phyloP scores from a whole-genome alignment of 2,888 invertebrate genomes.

The Pristionchus entomophagus region DNA sequence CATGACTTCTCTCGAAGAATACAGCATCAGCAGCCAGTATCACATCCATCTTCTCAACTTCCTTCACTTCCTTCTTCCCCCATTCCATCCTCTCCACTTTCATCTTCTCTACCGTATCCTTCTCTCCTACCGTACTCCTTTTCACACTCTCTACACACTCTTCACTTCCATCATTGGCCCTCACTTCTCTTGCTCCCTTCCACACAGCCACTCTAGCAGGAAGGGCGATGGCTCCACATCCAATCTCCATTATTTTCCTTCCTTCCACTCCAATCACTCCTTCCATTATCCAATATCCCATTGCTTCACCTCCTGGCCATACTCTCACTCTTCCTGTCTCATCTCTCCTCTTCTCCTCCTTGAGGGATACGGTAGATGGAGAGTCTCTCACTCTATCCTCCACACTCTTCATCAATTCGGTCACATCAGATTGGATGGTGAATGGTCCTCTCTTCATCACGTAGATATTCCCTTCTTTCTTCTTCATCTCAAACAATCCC shows the following conservation, averaged over 20 bases:
- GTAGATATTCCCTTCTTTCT: background rate
- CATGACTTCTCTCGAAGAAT: conserved; percentile 57
- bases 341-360: conserved; percentile 52
- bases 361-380: background rate
- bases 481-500: conserved; percentile 19
- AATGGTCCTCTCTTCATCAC: conserved; percentile 12
- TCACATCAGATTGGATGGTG: background rate
- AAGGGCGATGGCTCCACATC: conserved; percentile 60
- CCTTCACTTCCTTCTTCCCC: conserved; percentile 16
- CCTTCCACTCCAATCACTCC: background rate
- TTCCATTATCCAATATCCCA: conserved; percentile 51
- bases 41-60: conserved; percentile 51
- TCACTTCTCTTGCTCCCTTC: conserved; percentile 45
- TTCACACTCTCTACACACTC: conserved; percentile 51
- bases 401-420: conserved; percentile 17
- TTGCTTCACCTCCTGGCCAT: conserved; percentile 64
- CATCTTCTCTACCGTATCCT: background rate
- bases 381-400: conserved; percentile 17
- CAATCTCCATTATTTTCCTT: conserved; percentile 56
- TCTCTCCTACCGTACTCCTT: conserved; percentile 4
- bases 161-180: conserved; percentile 61
- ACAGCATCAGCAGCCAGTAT: conserved; percentile 65
- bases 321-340: conserved; percentile 64
- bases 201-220: conserved; percentile 49
- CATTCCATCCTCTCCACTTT: conserved; percentile 39